Evolutionary conservation across 2,113 vertebrate genomes (phyloP).

Genomic region (Oplegnathus fasciatus): DNA sequence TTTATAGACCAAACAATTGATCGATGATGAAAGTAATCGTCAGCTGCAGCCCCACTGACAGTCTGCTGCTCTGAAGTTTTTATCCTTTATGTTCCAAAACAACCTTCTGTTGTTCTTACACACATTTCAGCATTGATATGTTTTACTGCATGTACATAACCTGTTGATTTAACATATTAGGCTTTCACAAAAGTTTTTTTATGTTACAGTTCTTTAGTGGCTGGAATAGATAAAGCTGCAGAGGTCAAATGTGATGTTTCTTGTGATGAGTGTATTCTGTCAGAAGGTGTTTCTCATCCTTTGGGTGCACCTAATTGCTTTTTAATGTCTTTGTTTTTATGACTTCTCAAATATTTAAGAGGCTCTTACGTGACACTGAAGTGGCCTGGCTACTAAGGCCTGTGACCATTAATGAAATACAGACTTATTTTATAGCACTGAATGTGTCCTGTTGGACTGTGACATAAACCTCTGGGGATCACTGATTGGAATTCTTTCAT

Average conservation of each 20-base stretch:
- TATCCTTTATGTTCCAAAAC: neutral
- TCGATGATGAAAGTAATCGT: neutral
- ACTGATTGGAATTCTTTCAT: neutral
- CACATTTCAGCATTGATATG: neutral
- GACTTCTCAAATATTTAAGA: conserved; percentile 58
- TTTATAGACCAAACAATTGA: neutral
- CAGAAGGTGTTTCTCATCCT: conserved; percentile 21
- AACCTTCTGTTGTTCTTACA: neutral
- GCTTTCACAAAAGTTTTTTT: neutral
- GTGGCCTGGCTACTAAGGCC: neutral
- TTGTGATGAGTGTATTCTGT: conserved; percentile 6
- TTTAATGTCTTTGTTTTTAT: conserved; percentile 66
- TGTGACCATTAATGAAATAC: neutral
- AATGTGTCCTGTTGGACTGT: neutral
- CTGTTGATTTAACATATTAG: neutral
- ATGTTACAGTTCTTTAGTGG: neutral
- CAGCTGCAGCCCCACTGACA: neutral
- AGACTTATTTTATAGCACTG: neutral
- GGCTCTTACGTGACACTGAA: conserved; percentile 13
- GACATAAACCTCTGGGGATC: conserved; percentile 5
- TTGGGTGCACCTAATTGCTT: conserved; percentile 59
- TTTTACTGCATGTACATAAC: neutral
- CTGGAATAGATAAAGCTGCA: neutral
- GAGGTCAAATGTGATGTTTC: conserved; percentile 21
- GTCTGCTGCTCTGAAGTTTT: neutral